Base-by-base conservation (phyloP, 2,888 invertebrate genomes). In the Xylota sylvarum region DNA sequence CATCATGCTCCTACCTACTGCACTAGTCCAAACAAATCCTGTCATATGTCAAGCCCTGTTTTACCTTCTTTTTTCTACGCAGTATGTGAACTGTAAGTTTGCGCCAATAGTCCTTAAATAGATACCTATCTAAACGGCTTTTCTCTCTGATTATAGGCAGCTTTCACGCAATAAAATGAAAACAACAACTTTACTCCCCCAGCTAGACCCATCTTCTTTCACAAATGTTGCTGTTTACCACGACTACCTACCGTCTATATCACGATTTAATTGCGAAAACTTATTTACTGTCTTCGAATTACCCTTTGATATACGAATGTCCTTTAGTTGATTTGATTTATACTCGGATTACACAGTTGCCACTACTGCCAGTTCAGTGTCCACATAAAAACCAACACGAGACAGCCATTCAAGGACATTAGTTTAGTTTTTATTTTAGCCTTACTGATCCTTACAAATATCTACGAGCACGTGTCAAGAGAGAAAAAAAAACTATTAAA, bases 401-500 rank as follows among this genome's bases (percentile, higher is more conserved):
- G 50, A 12, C 50, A 10, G 6, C 50, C 50, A 50, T 19, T 50
- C 50, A 23, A 50, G 23, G 23, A 23, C 50, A 50, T 50, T 50
- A 50, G 50, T 70, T 60, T 23, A 40, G 19, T 40, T 60, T 40
- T 60, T 60, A 19, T 6, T 10, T 23, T 12, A 10, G 0, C 50
- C 6, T 7, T n/a, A 4, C 7, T 40, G 23, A 40, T 69, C 2
- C 37, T 23, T 23, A 52, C 14, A 43, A 70, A 46, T 12, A n/a
- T 43, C 10, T 12, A 23, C 55, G 4, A 46, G 37, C 56, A 65
- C 46, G 19, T 40, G 19, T 6, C 48, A 27, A 3, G 4, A 35
- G 12, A 1, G 40, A 37, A 50, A 50, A 37, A 50, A 56, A 64
- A 17, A 43, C 12, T 58, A 23, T 37, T 58, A 14, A 60, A 58